A percentile compares a stretch with the other conserved stretches of the same genome.
These are phyloP conservation scores for Drosophila acutilabella DNA, from an alignment of 2,888 invertebrate species.

Conservation along the genomic window DNA sequence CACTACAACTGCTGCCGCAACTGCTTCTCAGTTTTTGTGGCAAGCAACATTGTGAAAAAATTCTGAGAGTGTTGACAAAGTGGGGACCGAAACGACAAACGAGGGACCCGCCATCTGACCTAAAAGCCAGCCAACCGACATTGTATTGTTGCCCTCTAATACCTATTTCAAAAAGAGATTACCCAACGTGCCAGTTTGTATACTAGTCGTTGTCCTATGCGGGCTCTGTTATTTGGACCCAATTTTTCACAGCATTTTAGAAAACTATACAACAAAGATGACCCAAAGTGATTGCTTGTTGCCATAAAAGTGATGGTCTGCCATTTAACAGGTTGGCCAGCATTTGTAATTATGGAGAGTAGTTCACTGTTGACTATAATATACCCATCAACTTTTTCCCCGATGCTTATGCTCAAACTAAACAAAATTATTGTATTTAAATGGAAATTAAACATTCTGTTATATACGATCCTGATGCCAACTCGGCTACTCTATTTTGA, in stretches of 20 bases:
- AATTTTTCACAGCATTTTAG: conserved; percentile 26
- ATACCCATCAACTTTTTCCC: no score
- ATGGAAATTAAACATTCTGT: no score
- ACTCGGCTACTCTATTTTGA: no score
- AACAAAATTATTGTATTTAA: no score
- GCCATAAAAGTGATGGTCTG: conserved; percentile 46
- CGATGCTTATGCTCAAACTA: no score
- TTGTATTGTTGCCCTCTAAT: conserved; percentile 45
- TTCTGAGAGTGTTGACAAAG: conserved; percentile 70
- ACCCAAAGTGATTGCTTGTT: conserved; percentile 40
- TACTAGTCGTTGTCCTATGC: conserved; percentile 14
- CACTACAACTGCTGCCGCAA: conserved; percentile 24
- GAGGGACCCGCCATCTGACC: conserved; percentile 8
- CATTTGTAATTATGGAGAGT: conserved; percentile 59
- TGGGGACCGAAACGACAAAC: conserved; percentile 38
- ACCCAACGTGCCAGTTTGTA: conserved; percentile 47
- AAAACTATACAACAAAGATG: not conserved
- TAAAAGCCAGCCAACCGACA: conserved; percentile 13
- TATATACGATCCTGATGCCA: no score
- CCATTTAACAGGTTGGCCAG: conserved; percentile 37
- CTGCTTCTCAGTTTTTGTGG: conserved; percentile 48
- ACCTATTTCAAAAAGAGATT: conserved; percentile 61
- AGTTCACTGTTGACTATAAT: not conserved
- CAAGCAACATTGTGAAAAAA: conserved; percentile 41
- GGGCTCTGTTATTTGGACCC: not conserved